Conservation (phyloP, 2,797 vertebrate genomes). For the Neosilurus mollespiculum region DNA sequence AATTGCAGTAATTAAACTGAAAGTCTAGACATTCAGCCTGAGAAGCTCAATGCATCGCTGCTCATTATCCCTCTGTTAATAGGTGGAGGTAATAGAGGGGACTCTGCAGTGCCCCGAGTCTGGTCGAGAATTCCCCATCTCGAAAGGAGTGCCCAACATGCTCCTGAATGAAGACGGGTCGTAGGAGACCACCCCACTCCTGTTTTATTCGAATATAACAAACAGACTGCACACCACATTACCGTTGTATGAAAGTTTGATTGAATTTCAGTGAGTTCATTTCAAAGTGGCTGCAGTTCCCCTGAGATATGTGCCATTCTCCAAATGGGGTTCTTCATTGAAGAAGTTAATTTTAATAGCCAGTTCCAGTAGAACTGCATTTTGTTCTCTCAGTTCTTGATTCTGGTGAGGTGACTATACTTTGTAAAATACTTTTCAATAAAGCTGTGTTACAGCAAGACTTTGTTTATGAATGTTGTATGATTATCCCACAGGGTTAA, state of each 20-base stretch:
- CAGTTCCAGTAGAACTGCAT: neutral
- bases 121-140: slow-evolving; percentile 87
- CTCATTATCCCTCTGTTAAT: slow-evolving; percentile 12
- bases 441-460: slow-evolving; percentile 19
- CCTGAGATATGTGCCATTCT: neutral
- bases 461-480: neutral
- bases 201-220: neutral
- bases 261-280: neutral
- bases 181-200: slow-evolving; percentile 51
- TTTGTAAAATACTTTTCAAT: slow-evolving; percentile 48
- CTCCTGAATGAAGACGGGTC: slow-evolving; percentile 85
- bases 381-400: neutral
- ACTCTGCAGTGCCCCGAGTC: slow-evolving; percentile 86
- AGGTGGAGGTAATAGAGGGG: slow-evolving; percentile 92
- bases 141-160: slow-evolving; percentile 91
- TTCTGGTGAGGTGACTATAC: slow-evolving; percentile 34
- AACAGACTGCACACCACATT: neutral
- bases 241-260: neutral
- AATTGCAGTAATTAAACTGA: neutral
- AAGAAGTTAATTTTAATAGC: neutral
- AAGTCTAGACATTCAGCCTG: neutral
- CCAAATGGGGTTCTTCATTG: neutral
- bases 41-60: neutral
- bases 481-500: neutral
- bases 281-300: neutral